Evolutionary conservation across 2,888 invertebrate genomes (phyloP).

Genomic region (Papilio protenor): DNA sequence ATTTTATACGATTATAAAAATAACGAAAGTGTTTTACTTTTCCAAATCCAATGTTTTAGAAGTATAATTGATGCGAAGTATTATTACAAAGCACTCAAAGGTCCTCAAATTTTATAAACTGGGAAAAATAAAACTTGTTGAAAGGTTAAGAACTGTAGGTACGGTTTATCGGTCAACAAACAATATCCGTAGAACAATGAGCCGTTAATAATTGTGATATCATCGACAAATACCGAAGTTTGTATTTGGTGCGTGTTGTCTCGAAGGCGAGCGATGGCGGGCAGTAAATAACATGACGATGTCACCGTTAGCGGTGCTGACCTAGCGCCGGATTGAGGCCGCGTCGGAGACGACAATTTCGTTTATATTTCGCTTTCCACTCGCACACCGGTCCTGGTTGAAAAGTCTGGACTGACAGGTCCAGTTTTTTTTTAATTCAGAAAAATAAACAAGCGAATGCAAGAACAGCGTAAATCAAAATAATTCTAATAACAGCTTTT

Average conservation of each 20-base stretch:
- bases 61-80: background rate
- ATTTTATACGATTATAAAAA: background rate
- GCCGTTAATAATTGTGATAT: slow-evolving; percentile 38
- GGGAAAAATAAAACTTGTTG: background rate
- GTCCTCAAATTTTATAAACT: background rate
- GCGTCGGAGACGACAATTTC: slow-evolving; percentile 53
- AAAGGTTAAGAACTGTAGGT: background rate
- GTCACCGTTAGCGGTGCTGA: slow-evolving; percentile 57
- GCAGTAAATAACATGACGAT: slow-evolving; percentile 51
- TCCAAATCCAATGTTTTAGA: background rate
- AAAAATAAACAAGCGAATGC: background rate
- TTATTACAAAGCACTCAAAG: background rate
- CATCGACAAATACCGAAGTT: slow-evolving; percentile 26
- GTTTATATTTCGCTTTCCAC: slow-evolving; percentile 72
- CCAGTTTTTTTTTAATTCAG: slow-evolving; percentile 43
- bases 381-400: slow-evolving; percentile 39
- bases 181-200: slow-evolving; percentile 12
- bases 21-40: background rate
- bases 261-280: slow-evolving; percentile 24
- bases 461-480: too few species aligned
- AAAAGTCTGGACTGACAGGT: slow-evolving; percentile 60
- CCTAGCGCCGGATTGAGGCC: slow-evolving; percentile 50
- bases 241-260: slow-evolving; percentile 36
- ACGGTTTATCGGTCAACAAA: background rate
- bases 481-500: too few species aligned